Evolutionary conservation across 1,140 invertebrate genomes (phyloP).

Genomic region (Plectrocnemia conspersa): DNA sequence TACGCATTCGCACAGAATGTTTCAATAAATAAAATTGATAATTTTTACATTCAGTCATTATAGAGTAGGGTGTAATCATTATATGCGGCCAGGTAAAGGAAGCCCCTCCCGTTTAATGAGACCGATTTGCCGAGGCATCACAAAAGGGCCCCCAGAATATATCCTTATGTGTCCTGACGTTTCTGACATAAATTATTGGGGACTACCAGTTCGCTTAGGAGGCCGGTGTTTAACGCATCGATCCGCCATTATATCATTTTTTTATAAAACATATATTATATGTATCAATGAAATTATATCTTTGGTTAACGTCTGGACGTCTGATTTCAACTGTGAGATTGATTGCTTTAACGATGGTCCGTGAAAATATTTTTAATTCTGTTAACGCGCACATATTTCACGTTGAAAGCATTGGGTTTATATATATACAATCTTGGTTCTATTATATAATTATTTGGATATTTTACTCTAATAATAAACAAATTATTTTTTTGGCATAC

Average conservation of each 20-base stretch:
- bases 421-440: too few relatives aligned
- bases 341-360: too few relatives aligned
- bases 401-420: too few relatives aligned
- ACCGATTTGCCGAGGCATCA: conserved; percentile 15
- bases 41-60: neutral
- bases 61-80: conserved; percentile 12
- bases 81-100: conserved; percentile 11
- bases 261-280: too few relatives aligned
- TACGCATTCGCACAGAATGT: neutral
- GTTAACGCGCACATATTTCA: too few relatives aligned
- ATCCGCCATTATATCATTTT: conserved; percentile 15
- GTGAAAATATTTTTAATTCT: too few relatives aligned
- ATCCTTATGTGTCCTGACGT: conserved; percentile 27
- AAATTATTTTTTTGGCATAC: too few relatives aligned
- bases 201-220: conserved; percentile 22
- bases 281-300: too few relatives aligned
- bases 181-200: conserved; percentile 31
- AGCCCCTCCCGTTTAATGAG: conserved; percentile 33
- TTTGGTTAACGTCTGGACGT: too few relatives aligned
- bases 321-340: too few relatives aligned
- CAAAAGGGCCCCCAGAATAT: conserved; percentile 5
- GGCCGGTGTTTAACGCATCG: conserved; percentile 16
- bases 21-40: conserved; percentile 10
- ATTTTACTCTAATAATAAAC: too few relatives aligned
- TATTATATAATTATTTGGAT: too few relatives aligned